Percentiles rank a stretch among this genome's conserved stretches.
Conservation (phyloP, 2,797 vertebrate genomes). For the Phaenicophaeus curvirostris region DNA sequence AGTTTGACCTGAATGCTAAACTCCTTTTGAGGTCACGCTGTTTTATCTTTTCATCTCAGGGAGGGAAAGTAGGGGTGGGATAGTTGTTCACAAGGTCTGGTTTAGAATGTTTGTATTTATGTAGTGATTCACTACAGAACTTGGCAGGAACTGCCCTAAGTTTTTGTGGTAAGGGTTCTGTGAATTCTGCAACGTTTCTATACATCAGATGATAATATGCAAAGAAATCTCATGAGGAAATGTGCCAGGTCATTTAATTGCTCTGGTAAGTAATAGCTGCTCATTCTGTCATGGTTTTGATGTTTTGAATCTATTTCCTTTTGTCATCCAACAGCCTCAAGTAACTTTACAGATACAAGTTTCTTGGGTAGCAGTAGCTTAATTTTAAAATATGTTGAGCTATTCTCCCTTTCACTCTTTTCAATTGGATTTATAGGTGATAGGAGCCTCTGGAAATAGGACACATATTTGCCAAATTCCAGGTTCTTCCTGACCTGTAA, state of each 20-base stretch:
- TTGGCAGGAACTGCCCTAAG: not conserved
- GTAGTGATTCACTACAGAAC: not conserved
- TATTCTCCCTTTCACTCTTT: not conserved
- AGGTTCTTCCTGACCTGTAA: constrained; percentile 43
- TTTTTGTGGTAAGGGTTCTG: not conserved
- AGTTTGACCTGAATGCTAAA: constrained; percentile 38
- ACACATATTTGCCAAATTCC: not conserved
- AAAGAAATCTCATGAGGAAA: not conserved
- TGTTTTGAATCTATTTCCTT: not conserved
- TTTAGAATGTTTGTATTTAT: not conserved
- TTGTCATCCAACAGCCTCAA: not conserved
- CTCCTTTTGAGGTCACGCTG: constrained; percentile 2
- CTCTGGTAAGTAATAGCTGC: not conserved
- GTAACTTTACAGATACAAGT: not conserved
- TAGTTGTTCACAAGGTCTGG: not conserved
- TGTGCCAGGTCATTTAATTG: not conserved
- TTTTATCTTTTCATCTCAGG: not conserved
- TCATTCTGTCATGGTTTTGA: accelerated
- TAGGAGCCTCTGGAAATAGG: constrained; percentile 10
- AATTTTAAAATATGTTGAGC: not conserved
- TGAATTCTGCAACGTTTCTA: not conserved
- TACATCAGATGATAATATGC: not conserved
- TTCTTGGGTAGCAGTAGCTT: not conserved
- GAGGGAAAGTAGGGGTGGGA: not conserved
- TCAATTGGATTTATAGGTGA: constrained; percentile 3